These are phyloP conservation scores for Onychomys arenicola DNA, from an alignment of 2,797 vertebrate species.

Conservation along the genomic window DNA sequence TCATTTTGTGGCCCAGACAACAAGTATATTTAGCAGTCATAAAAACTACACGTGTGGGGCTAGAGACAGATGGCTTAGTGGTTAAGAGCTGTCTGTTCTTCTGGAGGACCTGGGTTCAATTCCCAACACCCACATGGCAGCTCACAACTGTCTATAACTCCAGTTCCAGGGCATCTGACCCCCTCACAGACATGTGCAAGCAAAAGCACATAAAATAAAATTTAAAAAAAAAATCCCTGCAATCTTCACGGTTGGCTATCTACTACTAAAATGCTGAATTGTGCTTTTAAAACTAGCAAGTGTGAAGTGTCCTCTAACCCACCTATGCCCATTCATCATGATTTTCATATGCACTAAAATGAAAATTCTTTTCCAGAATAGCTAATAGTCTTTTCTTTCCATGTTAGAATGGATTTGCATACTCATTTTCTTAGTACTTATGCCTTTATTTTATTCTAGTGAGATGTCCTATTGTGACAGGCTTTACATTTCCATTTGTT, in stretches of 20 bases:
- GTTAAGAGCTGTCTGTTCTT: neutral
- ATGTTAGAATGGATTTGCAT: neutral
- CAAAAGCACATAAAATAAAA: neutral
- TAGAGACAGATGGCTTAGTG: neutral
- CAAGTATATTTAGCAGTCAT: conserved; percentile 47
- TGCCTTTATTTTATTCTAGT: neutral
- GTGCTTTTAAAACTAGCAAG: conserved; percentile 1
- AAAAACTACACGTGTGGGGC: neutral
- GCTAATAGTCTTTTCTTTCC: neutral
- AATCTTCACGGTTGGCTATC: neutral
- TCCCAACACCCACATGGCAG: neutral
- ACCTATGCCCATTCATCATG: neutral
- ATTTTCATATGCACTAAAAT: neutral
- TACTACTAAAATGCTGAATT: neutral
- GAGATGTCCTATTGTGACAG: neutral
- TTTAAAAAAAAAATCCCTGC: neutral
- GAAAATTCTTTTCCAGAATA: neutral
- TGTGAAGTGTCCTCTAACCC: neutral
- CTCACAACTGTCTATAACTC: neutral
- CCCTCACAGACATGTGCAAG: neutral
- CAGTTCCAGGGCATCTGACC: neutral
- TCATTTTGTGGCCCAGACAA: conserved; percentile 54
- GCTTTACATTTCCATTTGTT: neutral
- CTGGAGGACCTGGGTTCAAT: neutral
- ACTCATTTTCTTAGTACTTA: conserved; percentile 2